A percentile compares a stretch with the other conserved stretches of the same genome.
Conservation (phyloP, 2,888 invertebrate genomes). For the Choristoneura rosaceana region DNA sequence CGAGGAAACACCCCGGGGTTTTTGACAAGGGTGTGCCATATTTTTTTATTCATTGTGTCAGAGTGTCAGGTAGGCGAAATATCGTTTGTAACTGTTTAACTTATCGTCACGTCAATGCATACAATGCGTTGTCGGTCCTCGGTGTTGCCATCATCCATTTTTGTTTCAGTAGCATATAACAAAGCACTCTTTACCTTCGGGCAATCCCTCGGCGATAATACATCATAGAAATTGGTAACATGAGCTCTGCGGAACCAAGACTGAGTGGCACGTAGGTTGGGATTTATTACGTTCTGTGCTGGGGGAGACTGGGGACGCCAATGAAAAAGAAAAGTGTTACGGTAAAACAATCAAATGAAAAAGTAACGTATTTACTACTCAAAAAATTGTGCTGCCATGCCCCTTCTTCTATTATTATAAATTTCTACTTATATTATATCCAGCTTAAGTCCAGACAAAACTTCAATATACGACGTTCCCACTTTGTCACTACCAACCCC, state of each 20-base stretch:
- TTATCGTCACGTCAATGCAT: neutral
- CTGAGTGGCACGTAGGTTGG: slow-evolving; percentile 32
- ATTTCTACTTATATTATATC: neutral
- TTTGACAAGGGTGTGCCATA: neutral
- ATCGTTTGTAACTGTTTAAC: neutral
- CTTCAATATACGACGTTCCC: neutral
- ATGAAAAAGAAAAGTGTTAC: slow-evolving; percentile 3
- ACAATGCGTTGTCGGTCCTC: neutral
- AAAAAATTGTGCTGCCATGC: neutral
- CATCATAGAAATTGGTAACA: slow-evolving; percentile 43
- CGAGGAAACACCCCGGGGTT: neutral
- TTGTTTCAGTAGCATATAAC: slow-evolving; percentile 32
- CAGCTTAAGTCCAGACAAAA: neutral
- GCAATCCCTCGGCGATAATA: slow-evolving; percentile 40
- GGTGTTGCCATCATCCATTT: slow-evolving; percentile 18
- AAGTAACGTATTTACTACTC: no score
- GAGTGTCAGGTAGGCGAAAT: neutral
- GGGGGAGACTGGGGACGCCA: slow-evolving; percentile 7
- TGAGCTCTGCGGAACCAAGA: slow-evolving; percentile 37
- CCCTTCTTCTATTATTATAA: neutral
- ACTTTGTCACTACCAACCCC: neutral
- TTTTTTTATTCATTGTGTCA: neutral
- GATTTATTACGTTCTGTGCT: slow-evolving; percentile 38
- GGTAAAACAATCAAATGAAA: slow-evolving; percentile 8
- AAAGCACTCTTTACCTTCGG: slow-evolving; percentile 36